Conservation (phyloP, 2,113 vertebrate species). For the Mola mola region DNA sequence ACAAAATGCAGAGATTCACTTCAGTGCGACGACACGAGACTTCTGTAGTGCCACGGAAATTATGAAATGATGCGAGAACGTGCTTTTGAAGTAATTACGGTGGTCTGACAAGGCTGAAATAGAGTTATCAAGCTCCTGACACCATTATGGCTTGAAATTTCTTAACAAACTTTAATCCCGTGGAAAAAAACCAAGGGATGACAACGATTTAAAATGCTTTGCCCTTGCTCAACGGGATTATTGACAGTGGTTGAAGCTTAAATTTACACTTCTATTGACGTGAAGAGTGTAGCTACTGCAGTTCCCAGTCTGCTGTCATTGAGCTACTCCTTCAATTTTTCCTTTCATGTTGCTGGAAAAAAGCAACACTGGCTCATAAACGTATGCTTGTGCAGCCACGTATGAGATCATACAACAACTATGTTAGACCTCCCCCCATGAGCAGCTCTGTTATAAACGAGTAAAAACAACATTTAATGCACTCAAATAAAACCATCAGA, state of each 20-base stretch:
- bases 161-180: conserved; percentile 45
- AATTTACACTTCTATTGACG: conserved; percentile 39
- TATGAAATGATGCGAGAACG: conserved; percentile 24
- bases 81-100: conserved; percentile 56
- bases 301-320: conserved; percentile 19
- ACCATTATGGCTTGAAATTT: conserved; percentile 33
- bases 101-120: conserved; percentile 49
- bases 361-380: too few relatives aligned
- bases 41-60: not conserved
- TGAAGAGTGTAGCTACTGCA: not conserved
- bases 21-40: conserved; percentile 11
- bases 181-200: conserved; percentile 45
- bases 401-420: conserved; percentile 1
- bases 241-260: conserved; percentile 21
- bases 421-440: not conserved
- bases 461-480: not conserved
- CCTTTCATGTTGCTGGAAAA: conserved; percentile 12
- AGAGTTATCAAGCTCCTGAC: conserved; percentile 57
- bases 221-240: conserved; percentile 39
- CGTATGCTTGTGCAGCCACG: not conserved
- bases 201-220: conserved; percentile 35
- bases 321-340: conserved; percentile 23
- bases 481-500: too few relatives aligned
- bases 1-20: conserved; percentile 32
- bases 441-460: not conserved